A percentile compares a stretch with the other conserved stretches of the same genome.
These are phyloP conservation scores for Drosophila teissieri DNA, from an alignment of 1,140 invertebrate genomes.

Conservation along the genomic window DNA sequence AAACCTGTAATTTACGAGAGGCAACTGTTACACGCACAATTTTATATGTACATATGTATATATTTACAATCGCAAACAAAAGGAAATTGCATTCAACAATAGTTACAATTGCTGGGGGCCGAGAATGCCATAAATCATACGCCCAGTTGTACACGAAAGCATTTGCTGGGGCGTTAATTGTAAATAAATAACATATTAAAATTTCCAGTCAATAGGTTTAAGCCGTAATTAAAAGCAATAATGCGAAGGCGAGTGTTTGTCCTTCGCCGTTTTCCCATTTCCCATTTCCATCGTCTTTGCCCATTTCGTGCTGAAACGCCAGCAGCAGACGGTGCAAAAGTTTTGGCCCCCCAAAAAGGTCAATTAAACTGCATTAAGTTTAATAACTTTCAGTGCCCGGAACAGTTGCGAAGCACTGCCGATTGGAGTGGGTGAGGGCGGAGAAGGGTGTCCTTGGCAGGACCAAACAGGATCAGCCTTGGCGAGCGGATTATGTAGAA, in stretches of 20 bases:
- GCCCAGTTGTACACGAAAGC: conserved; percentile 73
- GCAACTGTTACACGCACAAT: conserved; percentile 65
- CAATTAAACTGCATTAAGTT: conserved; percentile 83
- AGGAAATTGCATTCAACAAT: conserved; percentile 65
- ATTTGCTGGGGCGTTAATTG: conserved; percentile 73
- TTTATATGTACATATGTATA: conserved; percentile 4
- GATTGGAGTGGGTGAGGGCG: conserved; percentile 17
- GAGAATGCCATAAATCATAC: conserved; percentile 75
- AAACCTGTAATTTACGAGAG: conserved; percentile 54
- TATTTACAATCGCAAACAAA: conserved; percentile 22
- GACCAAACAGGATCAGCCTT: conserved; percentile 44
- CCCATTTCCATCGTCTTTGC: not conserved
- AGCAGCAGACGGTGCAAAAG: conserved; percentile 76
- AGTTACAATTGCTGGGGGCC: conserved; percentile 45
- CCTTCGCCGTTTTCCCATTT: conserved; percentile 3
- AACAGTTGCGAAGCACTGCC: conserved; percentile 64
- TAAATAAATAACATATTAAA: conserved; percentile 83
- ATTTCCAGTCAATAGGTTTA: conserved; percentile 81
- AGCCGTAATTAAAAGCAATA: conserved; percentile 82
- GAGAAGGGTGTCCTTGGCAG: not conserved
- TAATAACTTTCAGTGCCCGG: conserved; percentile 73
- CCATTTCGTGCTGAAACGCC: conserved; percentile 41
- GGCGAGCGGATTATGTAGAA: conserved; percentile 72
- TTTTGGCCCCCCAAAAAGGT: conserved; percentile 64
- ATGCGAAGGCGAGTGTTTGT: conserved; percentile 58